Percentiles rank a stretch among this genome's conserved stretches.
phyloP scores from a whole-genome alignment of 1,140 invertebrate genomes.

The Diachasma alloeum region DNA sequence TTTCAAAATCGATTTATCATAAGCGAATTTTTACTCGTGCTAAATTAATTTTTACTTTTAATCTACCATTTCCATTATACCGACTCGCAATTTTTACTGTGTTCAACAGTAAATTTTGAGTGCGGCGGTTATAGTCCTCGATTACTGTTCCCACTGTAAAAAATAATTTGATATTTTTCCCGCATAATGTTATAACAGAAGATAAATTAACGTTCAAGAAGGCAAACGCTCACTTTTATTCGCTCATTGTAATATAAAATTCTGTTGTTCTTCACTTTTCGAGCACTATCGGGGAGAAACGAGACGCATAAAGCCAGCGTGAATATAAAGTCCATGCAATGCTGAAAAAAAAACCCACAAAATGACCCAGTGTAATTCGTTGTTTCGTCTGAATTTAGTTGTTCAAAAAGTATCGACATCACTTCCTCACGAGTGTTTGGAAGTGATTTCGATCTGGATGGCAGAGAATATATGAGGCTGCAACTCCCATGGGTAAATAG shows the following conservation, averaged over 20 bases:
- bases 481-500: neutral
- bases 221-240: too few relatives aligned
- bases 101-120: too few relatives aligned
- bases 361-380: neutral
- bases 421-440: neutral
- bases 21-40: too few relatives aligned
- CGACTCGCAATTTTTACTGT: too few relatives aligned
- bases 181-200: too few relatives aligned
- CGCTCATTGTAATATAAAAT: neutral
- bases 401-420: neutral
- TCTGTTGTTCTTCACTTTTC: neutral
- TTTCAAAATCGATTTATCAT: too few relatives aligned
- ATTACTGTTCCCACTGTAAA: too few relatives aligned
- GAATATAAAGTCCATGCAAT: neutral
- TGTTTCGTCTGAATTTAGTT: neutral
- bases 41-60: too few relatives aligned
- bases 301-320: neutral
- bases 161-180: too few relatives aligned
- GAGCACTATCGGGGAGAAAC: neutral
- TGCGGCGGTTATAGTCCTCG: too few relatives aligned
- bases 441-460: neutral
- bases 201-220: too few relatives aligned
- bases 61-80: too few relatives aligned
- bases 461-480: neutral
- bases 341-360: neutral